These are phyloP conservation scores for Watsonalla binaria DNA, from an alignment of 2,888 invertebrate species.

Conservation along the genomic window DNA sequence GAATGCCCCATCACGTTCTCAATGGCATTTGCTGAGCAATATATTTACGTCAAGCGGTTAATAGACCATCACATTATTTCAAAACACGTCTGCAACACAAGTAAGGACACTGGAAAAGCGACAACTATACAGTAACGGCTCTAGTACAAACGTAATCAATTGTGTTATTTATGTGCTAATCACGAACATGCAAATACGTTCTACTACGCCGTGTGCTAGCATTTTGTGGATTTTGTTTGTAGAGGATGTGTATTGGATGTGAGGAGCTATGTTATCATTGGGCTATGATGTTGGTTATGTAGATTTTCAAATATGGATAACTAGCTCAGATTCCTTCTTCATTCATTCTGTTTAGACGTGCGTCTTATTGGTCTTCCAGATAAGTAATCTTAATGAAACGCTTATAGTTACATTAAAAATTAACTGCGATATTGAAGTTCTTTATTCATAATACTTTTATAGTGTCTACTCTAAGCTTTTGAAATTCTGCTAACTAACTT, in stretches of 20 bases:
- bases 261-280: not conserved
- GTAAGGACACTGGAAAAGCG: slow-evolving; percentile 59
- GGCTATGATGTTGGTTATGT: not conserved
- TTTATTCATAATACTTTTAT: too few species aligned
- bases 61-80: slow-evolving; percentile 68
- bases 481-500: too few species aligned
- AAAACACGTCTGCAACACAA: slow-evolving; percentile 56
- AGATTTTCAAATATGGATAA: too few species aligned
- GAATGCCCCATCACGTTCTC: slow-evolving; percentile 16
- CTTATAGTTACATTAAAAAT: too few species aligned
- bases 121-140: slow-evolving; percentile 36
- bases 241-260: too few species aligned
- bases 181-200: slow-evolving; percentile 50
- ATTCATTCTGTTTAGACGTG: too few species aligned
- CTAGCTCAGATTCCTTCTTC: too few species aligned
- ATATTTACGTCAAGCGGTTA: slow-evolving; percentile 65
- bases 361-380: too few species aligned
- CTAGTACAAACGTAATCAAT: slow-evolving; percentile 36
- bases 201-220: slow-evolving; percentile 41
- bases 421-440: too few species aligned
- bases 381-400: too few species aligned
- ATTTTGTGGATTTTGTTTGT: slow-evolving; percentile 37
- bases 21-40: slow-evolving; percentile 32
- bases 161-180: slow-evolving; percentile 48
- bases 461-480: too few species aligned